Base-by-base conservation (phyloP, 2,113 vertebrate species). In the Channa maculata region DNA sequence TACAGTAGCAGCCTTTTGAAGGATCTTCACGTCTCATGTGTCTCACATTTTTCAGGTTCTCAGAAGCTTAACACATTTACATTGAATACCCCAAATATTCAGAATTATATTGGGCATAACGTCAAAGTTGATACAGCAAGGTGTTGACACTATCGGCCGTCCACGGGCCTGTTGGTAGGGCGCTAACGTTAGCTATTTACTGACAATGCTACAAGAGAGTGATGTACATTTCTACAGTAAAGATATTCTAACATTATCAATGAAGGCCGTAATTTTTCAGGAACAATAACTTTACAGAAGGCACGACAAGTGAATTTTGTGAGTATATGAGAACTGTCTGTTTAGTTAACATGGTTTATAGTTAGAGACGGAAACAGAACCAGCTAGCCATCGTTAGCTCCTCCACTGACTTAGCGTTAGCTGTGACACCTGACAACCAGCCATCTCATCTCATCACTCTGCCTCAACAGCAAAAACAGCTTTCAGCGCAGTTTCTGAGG, bases 351-450 rank as follows among this genome's bases (percentile, higher is more conserved):
- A 24, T 1, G 6, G 14, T 71, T n/a, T 9, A 8, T 15, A 33
- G 2, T 24, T 37, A 71, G 36, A 63, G 57, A 6, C 45, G 82
- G 67, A 62, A 60, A 13, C 39, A 64, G 43, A 46, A 44, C 5
- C 51, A 37, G 79, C 61, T 63, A 84, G 80, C 86, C 71, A 50
- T 13, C 65, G 52, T 52, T 84, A 71, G 78, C 87, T 76, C 50
- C 55, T 7, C 33, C 63, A 13, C 36, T 50, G 65, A 55, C 37
- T 63, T 41, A 75, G 46, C 59, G 65, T 71, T 91, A 85, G 88
- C 90, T 64, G 57, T 52, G 80, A 84, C 91, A 91, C 75, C 86
- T 92, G 91, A 80, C 89, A 84, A 65, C 83, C 86, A 84, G 83
- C 86, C 89, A 82, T 83, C 86, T 92, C 85, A 77, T 86, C 69